Evolutionary conservation across 2,888 invertebrate genomes (phyloP).

Genomic region (Drosophila anomelani): DNA sequence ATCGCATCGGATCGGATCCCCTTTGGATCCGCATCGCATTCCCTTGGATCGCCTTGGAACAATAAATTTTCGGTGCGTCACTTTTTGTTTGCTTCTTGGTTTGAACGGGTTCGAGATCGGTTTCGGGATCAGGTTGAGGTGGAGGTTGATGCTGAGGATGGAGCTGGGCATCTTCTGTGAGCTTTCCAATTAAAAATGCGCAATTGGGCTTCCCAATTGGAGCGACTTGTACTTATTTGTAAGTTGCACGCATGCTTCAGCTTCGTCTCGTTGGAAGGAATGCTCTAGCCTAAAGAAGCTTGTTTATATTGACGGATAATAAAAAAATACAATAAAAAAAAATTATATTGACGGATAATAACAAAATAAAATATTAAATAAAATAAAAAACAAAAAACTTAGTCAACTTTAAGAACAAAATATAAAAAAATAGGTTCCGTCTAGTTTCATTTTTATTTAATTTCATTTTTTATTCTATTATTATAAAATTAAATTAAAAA

Average conservation of each 20-base stretch:
- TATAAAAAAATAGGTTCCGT: too few relatives aligned
- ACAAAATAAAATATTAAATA: too few relatives aligned
- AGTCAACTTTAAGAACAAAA: too few relatives aligned
- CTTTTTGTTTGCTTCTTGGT: slow-evolving; percentile 49
- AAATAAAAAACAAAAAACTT: too few relatives aligned
- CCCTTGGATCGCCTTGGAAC: slow-evolving; percentile 62
- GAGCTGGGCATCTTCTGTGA: slow-evolving; percentile 25
- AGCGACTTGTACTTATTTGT: slow-evolving; percentile 72
- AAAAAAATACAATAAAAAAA: too few relatives aligned
- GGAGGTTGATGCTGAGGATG: background rate
- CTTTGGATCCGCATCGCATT: slow-evolving; percentile 27
- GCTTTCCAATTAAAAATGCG: slow-evolving; percentile 77
- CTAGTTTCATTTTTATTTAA: too few relatives aligned
- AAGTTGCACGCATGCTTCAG: slow-evolving; percentile 71
- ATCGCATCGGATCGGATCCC: slow-evolving; percentile 23
- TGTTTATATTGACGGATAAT: too few relatives aligned
- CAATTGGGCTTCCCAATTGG: slow-evolving; percentile 65
- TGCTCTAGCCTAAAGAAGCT: background rate
- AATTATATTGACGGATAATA: too few relatives aligned
- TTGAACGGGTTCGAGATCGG: slow-evolving; percentile 7
- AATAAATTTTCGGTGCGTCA: slow-evolving; percentile 78
- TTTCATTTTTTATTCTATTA: too few relatives aligned
- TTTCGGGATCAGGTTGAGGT: background rate
- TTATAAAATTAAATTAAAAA: background rate
- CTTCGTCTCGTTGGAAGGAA: slow-evolving; percentile 1